phyloP scores from a whole-genome alignment of 2,113 vertebrate species.

The Campylorhamphus procurvoides region DNA sequence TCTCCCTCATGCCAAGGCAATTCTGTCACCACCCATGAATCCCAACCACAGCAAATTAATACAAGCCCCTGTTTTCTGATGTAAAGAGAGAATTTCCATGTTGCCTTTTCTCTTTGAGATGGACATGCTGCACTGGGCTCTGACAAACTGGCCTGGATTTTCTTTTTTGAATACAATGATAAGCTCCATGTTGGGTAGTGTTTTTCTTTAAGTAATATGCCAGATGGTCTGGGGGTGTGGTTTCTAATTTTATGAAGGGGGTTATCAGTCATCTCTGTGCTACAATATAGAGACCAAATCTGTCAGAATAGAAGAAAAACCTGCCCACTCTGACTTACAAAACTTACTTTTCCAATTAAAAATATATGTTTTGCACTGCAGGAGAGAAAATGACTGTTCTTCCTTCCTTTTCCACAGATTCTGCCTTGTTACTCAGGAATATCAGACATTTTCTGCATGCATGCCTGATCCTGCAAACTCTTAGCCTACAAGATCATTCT shows the following conservation, averaged over 20 bases:
- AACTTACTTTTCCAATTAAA: slow-evolving; percentile 61
- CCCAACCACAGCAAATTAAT: not conserved
- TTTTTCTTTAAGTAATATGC: slow-evolving; percentile 66
- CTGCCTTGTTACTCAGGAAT: slow-evolving; percentile 14
- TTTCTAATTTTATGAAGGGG: slow-evolving; percentile 74
- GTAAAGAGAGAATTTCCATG: not conserved
- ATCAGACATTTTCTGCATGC: slow-evolving; percentile 51
- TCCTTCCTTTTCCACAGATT: slow-evolving; percentile 16
- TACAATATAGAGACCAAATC: slow-evolving; percentile 68
- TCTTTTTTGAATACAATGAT: slow-evolving; percentile 61
- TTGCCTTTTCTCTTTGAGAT: not conserved
- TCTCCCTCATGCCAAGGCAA: not conserved
- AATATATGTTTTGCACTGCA: not conserved
- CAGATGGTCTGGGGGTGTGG: slow-evolving; percentile 71
- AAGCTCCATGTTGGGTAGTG: slow-evolving; percentile 41
- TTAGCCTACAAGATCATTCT: slow-evolving; percentile 36
- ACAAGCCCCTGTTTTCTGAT: not conserved
- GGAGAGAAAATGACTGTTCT: slow-evolving; percentile 25
- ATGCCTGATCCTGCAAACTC: slow-evolving; percentile 50
- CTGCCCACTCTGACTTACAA: slow-evolving; percentile 52
- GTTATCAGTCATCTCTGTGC: slow-evolving; percentile 61
- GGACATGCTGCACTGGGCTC: not conserved
- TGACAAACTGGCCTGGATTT: slow-evolving; percentile 31
- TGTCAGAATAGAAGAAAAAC: slow-evolving; percentile 61
- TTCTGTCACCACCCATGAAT: not conserved